Evolutionary conservation across 2,888 invertebrate species (phyloP).

Genomic region (Phengaris arion): DNA sequence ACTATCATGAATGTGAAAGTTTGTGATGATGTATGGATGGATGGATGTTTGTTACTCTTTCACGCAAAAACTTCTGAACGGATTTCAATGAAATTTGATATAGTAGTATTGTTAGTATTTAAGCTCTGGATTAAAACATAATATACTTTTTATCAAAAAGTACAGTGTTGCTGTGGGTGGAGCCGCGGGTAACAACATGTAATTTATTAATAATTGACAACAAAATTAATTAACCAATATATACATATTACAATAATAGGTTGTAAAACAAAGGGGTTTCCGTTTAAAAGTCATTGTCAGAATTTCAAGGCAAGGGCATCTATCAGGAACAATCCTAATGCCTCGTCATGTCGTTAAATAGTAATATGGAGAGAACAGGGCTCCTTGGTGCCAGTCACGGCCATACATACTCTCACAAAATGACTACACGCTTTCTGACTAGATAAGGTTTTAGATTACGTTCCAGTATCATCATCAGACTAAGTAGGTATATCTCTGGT

Average conservation of each 20-base stretch:
- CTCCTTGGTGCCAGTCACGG: slow-evolving; percentile 42
- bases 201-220: neutral
- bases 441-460: slow-evolving; percentile 26
- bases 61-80: no score
- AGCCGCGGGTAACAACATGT: no score
- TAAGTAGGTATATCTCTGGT: no score
- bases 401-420: slow-evolving; percentile 37
- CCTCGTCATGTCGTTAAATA: slow-evolving; percentile 52
- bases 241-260: slow-evolving; percentile 10
- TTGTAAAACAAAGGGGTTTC: slow-evolving; percentile 30
- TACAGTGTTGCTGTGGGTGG: no score
- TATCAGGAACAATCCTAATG: slow-evolving; percentile 44
- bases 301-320: slow-evolving; percentile 35
- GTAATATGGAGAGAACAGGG: slow-evolving; percentile 46
- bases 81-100: no score
- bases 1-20: no score
- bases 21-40: no score
- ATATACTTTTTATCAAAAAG: neutral
- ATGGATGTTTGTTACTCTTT: no score
- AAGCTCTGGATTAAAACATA: neutral
- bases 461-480: neutral
- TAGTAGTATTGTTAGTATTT: no score
- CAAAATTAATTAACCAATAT: neutral
- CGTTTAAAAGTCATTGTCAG: slow-evolving; percentile 32
- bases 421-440: slow-evolving; percentile 23